phyloP scores from a whole-genome alignment of 64 coral and sea anemone species.

The Hydrozoanthus tunicans region DNA sequence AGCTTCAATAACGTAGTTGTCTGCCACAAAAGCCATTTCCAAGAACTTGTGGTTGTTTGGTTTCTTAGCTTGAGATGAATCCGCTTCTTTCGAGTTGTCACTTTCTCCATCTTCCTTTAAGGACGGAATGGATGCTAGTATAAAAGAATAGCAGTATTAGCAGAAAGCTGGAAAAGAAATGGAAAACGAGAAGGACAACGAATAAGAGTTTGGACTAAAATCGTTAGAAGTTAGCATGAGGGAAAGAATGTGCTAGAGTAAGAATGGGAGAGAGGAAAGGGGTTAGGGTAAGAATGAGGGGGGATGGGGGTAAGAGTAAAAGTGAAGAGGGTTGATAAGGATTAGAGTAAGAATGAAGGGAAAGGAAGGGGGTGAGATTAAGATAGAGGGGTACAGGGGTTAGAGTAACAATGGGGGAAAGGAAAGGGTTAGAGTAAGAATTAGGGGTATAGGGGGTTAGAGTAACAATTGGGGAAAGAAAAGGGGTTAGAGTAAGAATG shows the following conservation, averaged over 20 bases:
- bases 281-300: neutral
- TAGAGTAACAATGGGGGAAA: too few species aligned
- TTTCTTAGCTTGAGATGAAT: neutral
- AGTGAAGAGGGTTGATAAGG: neutral
- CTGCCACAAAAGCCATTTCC: conserved; percentile 33
- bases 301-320: neutral
- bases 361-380: too few species aligned
- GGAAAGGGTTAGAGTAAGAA: too few species aligned
- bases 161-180: neutral
- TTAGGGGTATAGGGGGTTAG: too few species aligned
- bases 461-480: too few species aligned
- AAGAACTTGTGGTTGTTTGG: neutral
- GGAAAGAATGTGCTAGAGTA: too few species aligned
- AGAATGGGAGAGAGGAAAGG: neutral
- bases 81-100: neutral
- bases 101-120: neutral
- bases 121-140: neutral
- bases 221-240: too few species aligned
- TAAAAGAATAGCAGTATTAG: neutral
- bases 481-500: too few species aligned
- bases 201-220: neutral
- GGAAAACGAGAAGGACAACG: neutral
- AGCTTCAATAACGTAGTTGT: neutral
- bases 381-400: too few species aligned
- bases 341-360: neutral